Evolutionary conservation across 2,797 vertebrate species (phyloP).

Genomic region (Choloepus didactylus): DNA sequence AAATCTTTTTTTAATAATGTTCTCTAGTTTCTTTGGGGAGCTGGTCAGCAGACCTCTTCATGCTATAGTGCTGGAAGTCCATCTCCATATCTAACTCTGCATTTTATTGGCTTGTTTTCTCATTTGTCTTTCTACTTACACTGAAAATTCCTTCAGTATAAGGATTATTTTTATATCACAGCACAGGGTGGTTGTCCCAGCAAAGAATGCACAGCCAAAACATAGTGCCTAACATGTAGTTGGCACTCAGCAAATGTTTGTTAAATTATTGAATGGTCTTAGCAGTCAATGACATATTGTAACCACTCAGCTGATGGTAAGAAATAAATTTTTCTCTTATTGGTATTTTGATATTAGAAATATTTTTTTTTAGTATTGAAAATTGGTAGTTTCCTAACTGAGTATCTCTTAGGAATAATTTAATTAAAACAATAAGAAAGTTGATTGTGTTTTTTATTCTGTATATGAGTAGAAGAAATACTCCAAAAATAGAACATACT

Average conservation of each 20-base stretch:
- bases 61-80: too few species aligned
- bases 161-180: not conserved
- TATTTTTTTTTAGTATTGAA: not conserved
- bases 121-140: not conserved
- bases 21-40: too few species aligned
- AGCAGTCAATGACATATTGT: not conserved
- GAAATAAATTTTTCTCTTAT: not conserved
- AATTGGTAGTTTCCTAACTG: not conserved
- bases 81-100: too few species aligned
- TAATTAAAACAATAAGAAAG: not conserved
- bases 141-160: not conserved
- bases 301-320: not conserved
- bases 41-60: too few species aligned
- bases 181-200: not conserved
- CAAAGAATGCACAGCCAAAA: not conserved
- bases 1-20: too few species aligned
- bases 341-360: not conserved
- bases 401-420: not conserved
- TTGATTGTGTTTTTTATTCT: not conserved
- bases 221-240: not conserved
- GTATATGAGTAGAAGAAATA: not conserved
- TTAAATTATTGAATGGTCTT: not conserved
- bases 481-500: not conserved
- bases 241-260: not conserved
- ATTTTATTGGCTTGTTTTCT: not conserved